phyloP scores from a whole-genome alignment of 1,140 invertebrate genomes.

The Acyrthosiphon pisum region DNA sequence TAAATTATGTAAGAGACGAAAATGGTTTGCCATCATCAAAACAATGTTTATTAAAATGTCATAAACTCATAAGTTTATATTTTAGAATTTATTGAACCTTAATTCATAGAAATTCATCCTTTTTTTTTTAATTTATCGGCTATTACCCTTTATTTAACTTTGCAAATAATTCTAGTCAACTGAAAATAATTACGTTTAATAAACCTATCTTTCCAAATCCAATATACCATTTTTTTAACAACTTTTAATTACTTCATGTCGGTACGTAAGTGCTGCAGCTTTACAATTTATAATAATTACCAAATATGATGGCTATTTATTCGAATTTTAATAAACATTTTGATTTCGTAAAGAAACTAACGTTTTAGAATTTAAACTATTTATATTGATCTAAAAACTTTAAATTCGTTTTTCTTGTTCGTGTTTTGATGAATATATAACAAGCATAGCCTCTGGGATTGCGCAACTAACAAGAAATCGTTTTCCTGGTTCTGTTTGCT shows the following conservation, averaged over 20 bases:
- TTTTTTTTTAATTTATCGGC: no score
- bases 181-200: not conserved
- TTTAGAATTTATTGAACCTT: no score
- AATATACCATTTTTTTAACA: not conserved
- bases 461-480: not conserved
- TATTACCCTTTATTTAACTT: not conserved
- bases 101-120: no score
- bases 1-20: no score
- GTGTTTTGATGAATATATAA: not conserved
- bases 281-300: not conserved
- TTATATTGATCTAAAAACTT: constrained; percentile 24
- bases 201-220: not conserved
- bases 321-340: not conserved
- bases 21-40: no score
- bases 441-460: constrained; percentile 29
- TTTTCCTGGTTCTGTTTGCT: constrained; percentile 33
- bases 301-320: not conserved
- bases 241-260: not conserved
- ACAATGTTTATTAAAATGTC: no score
- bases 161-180: not conserved
- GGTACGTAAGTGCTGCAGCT: not conserved
- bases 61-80: no score
- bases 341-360: not conserved
- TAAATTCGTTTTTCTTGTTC: not conserved
- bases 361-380: not conserved